Base-by-base conservation (phyloP, 2,113 vertebrate genomes). In the Himantopus leucocephalus region DNA sequence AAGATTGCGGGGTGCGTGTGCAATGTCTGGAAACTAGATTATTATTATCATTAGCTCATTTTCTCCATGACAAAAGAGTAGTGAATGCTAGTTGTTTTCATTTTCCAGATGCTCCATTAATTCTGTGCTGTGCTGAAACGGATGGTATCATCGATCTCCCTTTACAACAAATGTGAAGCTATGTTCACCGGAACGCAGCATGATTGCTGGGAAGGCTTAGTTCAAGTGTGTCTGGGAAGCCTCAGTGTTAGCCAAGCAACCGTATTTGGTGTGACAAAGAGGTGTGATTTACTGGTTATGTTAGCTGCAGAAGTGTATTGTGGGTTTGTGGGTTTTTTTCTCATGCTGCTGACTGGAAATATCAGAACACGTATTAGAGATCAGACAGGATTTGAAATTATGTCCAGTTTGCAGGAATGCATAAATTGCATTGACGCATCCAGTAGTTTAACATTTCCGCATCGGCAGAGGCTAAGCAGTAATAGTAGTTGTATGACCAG, bases 121-220 rank as follows among this genome's bases (percentile, higher is more conserved):
- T 75, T 93, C 45, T 71, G 27, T 53, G 41, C 34, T 39, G 19
- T 22, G 8, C 43, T 27, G 3, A 66, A 26, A 20, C 17, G 32
- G 14, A 21, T 27, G n/a, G 15, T n/a, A 39, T 24, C 43, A 68
- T 56, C 13, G 12, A 77, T 87, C 53, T 66, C 21, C 13, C 34
- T 20, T 30, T 60, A 64, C 45, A 85, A 53, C 15, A 58, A 95
- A 50, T 14, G 39, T 47, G 26, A 77, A 73, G 18, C 13, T 41
- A 5, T 39, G 19, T 19, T 73, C 58, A n/a, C 29, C 4, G 2
- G 34, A 72, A 73, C 2, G 1, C 15, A 16, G 34, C 1, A 1
- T 30, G 64, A 39, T 52, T 81, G 59, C 55, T 82, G 60, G 56
- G 59, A 63, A 86, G 48, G 10, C 13, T 58, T 48, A 64, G 22